Conservation (phyloP, 2,113 vertebrate species). For the Conger conger region DNA sequence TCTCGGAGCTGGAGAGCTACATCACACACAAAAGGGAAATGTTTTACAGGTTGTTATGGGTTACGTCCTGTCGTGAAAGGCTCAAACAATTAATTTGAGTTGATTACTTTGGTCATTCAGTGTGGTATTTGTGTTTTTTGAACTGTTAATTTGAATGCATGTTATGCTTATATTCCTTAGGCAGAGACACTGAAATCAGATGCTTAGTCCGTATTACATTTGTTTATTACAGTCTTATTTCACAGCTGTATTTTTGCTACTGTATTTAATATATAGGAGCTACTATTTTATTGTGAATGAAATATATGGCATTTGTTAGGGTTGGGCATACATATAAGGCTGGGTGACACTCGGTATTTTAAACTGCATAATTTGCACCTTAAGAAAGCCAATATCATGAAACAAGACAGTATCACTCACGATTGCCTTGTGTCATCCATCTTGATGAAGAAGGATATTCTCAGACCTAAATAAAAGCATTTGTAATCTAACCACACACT, state of each 20-base stretch:
- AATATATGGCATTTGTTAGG: constrained; percentile 59
- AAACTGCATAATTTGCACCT: constrained; percentile 46
- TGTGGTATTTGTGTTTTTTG: constrained; percentile 71
- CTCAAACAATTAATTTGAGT: constrained; percentile 66
- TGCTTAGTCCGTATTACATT: constrained; percentile 83
- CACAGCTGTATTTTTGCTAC: constrained; percentile 63
- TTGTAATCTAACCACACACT: constrained; percentile 45
- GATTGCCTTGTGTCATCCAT: neutral
- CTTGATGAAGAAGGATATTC: neutral
- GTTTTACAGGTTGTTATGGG: constrained; percentile 41
- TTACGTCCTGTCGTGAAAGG: constrained; percentile 54
- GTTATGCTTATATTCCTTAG: constrained; percentile 77
- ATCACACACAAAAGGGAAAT: constrained; percentile 62
- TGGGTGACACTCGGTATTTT: constrained; percentile 41
- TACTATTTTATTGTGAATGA: constrained; percentile 63
- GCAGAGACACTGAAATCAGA: constrained; percentile 72
- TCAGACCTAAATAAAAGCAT: constrained; percentile 5
- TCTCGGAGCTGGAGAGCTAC: constrained; percentile 55
- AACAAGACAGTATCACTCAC: constrained; percentile 56
- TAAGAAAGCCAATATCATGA: constrained; percentile 45
- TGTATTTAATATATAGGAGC: constrained; percentile 58
- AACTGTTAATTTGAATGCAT: constrained; percentile 84
- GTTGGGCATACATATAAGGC: constrained; percentile 58
- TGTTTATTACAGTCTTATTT: constrained; percentile 72
- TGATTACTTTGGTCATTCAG: constrained; percentile 70